A percentile compares a stretch with the other conserved stretches of the same genome.
Evolutionary conservation across 1,140 invertebrate species (phyloP).

Genomic region (Drosophila nebulosa): DNA sequence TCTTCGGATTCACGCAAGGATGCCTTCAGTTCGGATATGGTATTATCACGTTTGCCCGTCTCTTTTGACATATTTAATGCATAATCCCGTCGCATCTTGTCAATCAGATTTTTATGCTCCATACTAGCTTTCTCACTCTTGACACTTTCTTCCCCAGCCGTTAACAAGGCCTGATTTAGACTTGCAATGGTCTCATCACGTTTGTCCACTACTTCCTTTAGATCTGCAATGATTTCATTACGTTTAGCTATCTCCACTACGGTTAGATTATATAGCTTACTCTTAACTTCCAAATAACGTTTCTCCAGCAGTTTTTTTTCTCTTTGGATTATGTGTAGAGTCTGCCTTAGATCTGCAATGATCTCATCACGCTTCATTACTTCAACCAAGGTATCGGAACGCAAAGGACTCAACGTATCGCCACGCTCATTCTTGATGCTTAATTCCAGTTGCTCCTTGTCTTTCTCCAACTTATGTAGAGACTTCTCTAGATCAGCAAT

Average conservation of each 20-base stretch:
- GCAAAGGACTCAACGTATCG: not conserved
- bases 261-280: too few relatives aligned
- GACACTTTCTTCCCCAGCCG: not conserved
- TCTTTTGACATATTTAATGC: not conserved
- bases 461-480: not conserved
- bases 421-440: not conserved
- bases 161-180: not conserved
- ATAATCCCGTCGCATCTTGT: not conserved
- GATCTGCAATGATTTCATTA: constrained; percentile 4
- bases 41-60: not conserved
- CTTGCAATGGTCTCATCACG: not conserved
- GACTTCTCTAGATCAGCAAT: not conserved
- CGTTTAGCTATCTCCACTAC: not conserved
- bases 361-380: not conserved
- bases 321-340: not conserved
- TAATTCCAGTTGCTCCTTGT: not conserved
- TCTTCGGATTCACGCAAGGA: not conserved
- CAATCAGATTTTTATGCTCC: not conserved
- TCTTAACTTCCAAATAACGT: not conserved
- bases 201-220: not conserved
- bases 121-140: not conserved
- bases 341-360: not conserved
- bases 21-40: not conserved
- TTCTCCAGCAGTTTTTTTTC: not conserved
- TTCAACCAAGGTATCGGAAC: not conserved